phyloP scores from a whole-genome alignment of 1,140 invertebrate species.

The Callitettix versicolor region DNA sequence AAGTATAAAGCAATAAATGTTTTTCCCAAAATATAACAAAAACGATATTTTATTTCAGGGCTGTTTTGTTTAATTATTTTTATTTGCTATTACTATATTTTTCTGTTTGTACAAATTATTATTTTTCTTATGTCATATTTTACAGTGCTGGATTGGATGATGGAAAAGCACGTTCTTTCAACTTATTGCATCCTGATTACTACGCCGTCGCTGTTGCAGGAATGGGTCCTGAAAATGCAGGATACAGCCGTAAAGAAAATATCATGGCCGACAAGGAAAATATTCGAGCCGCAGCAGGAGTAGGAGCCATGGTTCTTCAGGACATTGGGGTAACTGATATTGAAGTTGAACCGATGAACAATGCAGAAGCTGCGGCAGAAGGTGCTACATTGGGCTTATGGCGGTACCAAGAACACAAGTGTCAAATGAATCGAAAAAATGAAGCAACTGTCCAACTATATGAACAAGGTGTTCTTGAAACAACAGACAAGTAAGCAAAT shows the following conservation, averaged over 20 bases:
- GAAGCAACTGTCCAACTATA: conserved; percentile 33
- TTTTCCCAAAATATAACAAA: too few relatives aligned
- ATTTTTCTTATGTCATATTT: too few relatives aligned
- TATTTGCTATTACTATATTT: too few relatives aligned
- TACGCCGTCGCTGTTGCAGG: conserved; percentile 38
- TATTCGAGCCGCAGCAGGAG: conserved; percentile 43
- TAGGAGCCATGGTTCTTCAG: conserved; percentile 45
- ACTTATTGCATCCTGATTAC: too few relatives aligned
- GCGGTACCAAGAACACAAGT: conserved; percentile 58
- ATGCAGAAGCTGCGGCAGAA: conserved; percentile 66
- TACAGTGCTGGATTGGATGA: too few relatives aligned
- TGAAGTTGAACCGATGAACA: conserved; percentile 53
- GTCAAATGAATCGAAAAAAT: conserved; percentile 38
- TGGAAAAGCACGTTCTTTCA: too few relatives aligned
- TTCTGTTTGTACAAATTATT: too few relatives aligned
- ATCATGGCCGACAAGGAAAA: conserved; percentile 38
- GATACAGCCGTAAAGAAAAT: conserved; percentile 35
- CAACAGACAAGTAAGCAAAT: too few relatives aligned
- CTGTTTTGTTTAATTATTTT: too few relatives aligned
- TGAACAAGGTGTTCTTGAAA: too few relatives aligned
- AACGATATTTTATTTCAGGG: too few relatives aligned
- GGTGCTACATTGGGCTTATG: conserved; percentile 51
- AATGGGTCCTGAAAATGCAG: conserved; percentile 35
- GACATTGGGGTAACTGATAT: conserved; percentile 50
- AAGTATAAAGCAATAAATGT: too few relatives aligned